Evolutionary conservation across 2,797 vertebrate genomes (phyloP).

Genomic region (Onychomys arenicola): DNA sequence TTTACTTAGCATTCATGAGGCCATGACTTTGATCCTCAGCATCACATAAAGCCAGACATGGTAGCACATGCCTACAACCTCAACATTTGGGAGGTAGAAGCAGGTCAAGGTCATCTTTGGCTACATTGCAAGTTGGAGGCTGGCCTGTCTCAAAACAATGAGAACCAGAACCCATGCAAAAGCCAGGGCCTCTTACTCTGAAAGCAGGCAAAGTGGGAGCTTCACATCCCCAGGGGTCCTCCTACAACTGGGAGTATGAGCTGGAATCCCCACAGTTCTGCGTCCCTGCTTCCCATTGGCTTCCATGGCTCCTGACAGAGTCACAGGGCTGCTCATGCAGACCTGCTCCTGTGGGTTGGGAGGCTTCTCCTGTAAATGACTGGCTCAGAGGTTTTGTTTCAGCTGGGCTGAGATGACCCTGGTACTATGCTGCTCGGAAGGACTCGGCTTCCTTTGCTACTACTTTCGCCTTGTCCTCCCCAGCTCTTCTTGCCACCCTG

Average conservation of each 20-base stretch:
- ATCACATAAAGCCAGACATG: background rate
- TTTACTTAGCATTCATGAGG: background rate
- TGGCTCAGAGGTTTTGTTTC: background rate
- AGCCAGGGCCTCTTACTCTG: too few species aligned
- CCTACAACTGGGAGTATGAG: background rate
- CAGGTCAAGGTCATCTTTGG: background rate
- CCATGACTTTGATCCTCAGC: background rate
- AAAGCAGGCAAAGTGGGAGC: background rate
- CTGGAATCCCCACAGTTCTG: too few species aligned
- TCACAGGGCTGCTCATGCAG: background rate
- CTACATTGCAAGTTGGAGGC: background rate
- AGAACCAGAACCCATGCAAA: background rate
- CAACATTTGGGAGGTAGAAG: background rate
- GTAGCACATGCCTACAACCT: background rate
- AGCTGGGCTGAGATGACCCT: background rate
- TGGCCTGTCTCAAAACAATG: background rate
- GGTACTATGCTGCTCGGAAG: background rate
- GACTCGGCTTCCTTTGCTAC: accelerated
- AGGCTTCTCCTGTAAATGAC: background rate
- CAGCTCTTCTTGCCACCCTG: background rate
- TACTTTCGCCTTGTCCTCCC: background rate
- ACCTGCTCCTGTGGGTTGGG: background rate
- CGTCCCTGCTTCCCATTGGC: background rate
- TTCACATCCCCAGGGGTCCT: accelerated
- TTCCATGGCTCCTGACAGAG: too few species aligned